Base-by-base conservation (phyloP, 2,888 invertebrate species). In the Idaea biselata region DNA sequence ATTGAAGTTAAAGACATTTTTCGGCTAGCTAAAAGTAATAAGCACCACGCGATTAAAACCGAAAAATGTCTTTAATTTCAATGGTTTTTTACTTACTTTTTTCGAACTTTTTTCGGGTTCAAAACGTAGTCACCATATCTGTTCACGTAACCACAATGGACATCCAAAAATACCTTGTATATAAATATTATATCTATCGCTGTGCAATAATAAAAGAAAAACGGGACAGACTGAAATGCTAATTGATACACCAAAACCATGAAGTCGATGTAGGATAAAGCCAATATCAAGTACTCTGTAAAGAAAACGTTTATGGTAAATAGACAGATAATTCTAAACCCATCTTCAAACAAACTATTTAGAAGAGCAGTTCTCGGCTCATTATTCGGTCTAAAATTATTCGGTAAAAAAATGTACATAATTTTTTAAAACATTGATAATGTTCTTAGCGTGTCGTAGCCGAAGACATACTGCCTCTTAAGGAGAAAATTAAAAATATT, bases 41-140 rank as follows among this genome's bases (percentile, higher is more conserved):
- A n/a, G n/a, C n/a, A n/a, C n/a, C n/a, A n/a, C n/a, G n/a, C n/a
- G n/a, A n/a, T n/a, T n/a, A n/a, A n/a, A n/a, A n/a, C n/a, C n/a
- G n/a, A n/a, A n/a, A n/a, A n/a, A n/a, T n/a, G n/a, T n/a, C n/a
- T n/a, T n/a, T n/a, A n/a, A n/a, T n/a, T n/a, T n/a, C 16, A 18
- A 18, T 14, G 18, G 8, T 0, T 25, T 8, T 18, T 8, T 65
- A 83, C 91, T 83, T 68, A 91, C 91, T 87, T 87, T 74, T 86
- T 74, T 60, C 90, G 79, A 0, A 92, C 90, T 87, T 87, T 91
- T 60, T 69, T 82, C 59, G 91, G 90, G 67, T 83, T 83, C 58
- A 89, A 78, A 59, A 93, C 81, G 67, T 90, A 93, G 69, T 93
- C 93, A 31, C 93, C 92, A 66, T 92, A 93, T 78, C 89, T 79